Percentiles rank a stretch among this genome's conserved stretches.
phyloP scores from a whole-genome alignment of 2,113 vertebrate genomes.

The Tyto alba region DNA sequence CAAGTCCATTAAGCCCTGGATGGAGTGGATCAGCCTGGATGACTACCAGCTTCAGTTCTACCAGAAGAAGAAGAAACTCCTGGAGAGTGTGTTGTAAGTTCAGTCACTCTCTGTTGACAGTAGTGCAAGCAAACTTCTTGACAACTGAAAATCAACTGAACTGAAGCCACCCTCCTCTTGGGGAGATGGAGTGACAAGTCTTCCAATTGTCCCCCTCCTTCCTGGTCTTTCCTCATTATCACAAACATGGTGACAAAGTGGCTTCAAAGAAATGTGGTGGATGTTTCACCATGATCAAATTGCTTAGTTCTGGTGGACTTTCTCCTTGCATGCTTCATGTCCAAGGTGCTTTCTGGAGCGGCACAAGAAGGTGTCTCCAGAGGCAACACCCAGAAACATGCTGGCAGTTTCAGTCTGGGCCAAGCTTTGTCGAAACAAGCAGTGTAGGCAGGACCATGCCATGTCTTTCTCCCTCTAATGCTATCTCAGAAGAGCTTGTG shows the following conservation, averaged over 20 bases:
- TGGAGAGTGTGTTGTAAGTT: neutral
- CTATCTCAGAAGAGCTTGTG: neutral
- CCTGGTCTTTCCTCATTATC: neutral
- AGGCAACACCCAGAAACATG: too few species aligned
- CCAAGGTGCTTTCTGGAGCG: neutral
- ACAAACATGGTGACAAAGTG: neutral
- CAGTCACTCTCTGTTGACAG: neutral
- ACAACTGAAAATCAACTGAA: neutral
- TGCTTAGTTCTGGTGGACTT: neutral
- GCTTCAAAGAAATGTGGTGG: neutral
- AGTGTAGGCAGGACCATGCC: neutral
- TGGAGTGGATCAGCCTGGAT: neutral
- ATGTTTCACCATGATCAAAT: too few species aligned
- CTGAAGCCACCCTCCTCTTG: too few species aligned
- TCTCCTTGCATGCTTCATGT: neutral
- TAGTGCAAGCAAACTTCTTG: neutral
- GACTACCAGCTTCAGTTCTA: neutral
- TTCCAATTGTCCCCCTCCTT: neutral
- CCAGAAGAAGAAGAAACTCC: neutral
- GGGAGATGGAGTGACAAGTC: neutral
- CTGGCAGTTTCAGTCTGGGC: neutral
- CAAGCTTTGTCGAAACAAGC: too few species aligned
- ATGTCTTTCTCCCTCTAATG: neutral
- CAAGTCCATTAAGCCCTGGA: neutral
- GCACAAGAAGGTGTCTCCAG: neutral